These are phyloP conservation scores for Tor tambroides DNA, from an alignment of 2,113 vertebrate species.

Conservation along the genomic window DNA sequence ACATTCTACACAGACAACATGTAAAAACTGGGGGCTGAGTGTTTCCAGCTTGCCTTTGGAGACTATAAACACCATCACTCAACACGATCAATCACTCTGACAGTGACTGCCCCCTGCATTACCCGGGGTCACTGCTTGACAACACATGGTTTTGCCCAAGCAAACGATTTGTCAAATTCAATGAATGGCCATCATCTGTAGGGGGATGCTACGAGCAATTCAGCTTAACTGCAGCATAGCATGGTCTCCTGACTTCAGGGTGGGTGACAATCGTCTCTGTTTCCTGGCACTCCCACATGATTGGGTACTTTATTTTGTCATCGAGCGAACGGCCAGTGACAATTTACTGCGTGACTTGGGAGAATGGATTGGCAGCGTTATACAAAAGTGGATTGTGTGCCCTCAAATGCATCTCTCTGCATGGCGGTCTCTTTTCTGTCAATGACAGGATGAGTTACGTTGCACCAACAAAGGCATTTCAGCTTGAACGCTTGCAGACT, in stretches of 20 bases:
- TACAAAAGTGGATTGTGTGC: constrained; percentile 24
- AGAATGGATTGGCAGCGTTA: constrained; percentile 36
- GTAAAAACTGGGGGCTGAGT: neutral
- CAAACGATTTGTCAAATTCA: constrained; percentile 46
- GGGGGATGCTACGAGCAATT: constrained; percentile 4
- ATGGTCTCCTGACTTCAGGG: constrained; percentile 2
- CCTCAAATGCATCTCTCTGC: constrained; percentile 21
- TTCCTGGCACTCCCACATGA: constrained; percentile 26
- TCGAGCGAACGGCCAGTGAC: constrained; percentile 9
- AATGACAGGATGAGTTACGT: constrained; percentile 14
- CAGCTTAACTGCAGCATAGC: neutral
- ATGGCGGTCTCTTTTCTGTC: constrained; percentile 1
- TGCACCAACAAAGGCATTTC: neutral
- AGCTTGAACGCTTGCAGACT: constrained; percentile 10
- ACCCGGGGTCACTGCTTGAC: constrained; percentile 35
- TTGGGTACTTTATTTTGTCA: constrained; percentile 33
- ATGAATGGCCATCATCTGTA: constrained; percentile 39
- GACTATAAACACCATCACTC: constrained; percentile 23
- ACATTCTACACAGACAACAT: neutral
- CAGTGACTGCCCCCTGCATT: neutral
- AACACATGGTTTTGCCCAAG: constrained; percentile 40
- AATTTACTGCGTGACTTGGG: constrained; percentile 14
- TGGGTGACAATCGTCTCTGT: constrained; percentile 22
- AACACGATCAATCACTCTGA: constrained; percentile 34
- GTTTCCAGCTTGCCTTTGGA: constrained; percentile 5